Base-by-base conservation (phyloP, 2,888 invertebrate species). In the Nudaria mundana region DNA sequence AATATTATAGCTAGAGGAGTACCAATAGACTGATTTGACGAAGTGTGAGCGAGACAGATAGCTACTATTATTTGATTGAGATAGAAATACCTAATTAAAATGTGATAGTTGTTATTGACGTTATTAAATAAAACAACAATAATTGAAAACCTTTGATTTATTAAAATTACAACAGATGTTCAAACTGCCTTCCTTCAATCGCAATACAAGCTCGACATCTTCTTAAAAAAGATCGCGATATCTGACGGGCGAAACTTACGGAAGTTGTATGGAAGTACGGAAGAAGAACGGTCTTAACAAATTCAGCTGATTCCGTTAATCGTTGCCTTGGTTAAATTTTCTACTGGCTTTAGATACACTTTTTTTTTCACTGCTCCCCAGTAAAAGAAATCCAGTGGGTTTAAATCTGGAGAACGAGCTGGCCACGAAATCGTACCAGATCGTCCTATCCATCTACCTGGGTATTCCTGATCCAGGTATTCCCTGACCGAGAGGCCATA, bases 361-460 rank as follows among this genome's bases (percentile, higher is more conserved):
- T 14, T 23, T 37, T 23, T 15, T 12, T 23, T 37, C 14, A 15
- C 3, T n/a, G 18, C 22, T 28, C 10, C 13, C 23, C 20, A 32
- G 15, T 29, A 36, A 36, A 23, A 36, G 11, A 26, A 29, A 6
- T 30, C 24, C 2, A 22, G n/a, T n/a, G 15, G 22, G 3, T 12
- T 30, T 23, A 34, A 34, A 10, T 28, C 32, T 5, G 26, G 26
- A 13, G 26, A 28, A 8, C 26, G 26, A 6, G 26, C 14, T 20
- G 26, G 26, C 26, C 32, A 23, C 32, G 23, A 23, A 4, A 32
- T 32, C 10, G 23, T 3, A 23, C 23, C 32, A 22, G 32, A 12
- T 13, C 23, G 22, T 13, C 31, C 31, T 12, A 23, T 32, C 23
- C 32, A 32, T 22, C 32, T 32, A 5, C 31, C 31, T 2, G 20